Base-by-base conservation (phyloP, 1,140 invertebrate genomes). In the Diachasma alloeum region DNA sequence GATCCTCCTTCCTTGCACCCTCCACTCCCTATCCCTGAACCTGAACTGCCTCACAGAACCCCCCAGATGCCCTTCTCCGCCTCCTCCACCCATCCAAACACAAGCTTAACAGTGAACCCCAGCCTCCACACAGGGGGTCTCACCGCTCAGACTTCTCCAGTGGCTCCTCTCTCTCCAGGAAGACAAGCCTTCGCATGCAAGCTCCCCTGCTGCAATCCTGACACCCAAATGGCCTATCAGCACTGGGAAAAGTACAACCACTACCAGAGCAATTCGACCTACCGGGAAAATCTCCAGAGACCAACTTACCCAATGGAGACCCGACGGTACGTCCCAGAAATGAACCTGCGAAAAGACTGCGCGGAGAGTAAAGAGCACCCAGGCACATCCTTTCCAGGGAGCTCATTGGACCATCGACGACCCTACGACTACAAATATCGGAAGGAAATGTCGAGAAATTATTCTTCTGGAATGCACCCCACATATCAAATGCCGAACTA, bases 401-500 rank as follows among this genome's bases (percentile, higher is more conserved):
- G 10, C 9, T 53, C 48, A 6, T n/a, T 80, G 9, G 87, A 87
- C 69, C 84, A 87, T 73, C 79, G 84, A 69, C 77, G 84, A 72
- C 86, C 82, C 56, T 87, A 80, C 70, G 87, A 87, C 37, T 88
- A 85, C 26, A 87, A 87, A 39, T 87, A 86, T 71, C 79, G 83
- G 13, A 89, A 89, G 42, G 87, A 88, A 13, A n/a, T 82, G 6
- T 31, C 83, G 24, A 81, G 85, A 70, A 84, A 80, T 66, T 89
- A 87, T 72, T 70, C 83, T 11, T 63, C 11, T 78, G 84, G 2
- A 17, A 19, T 88, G 63, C 48, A 84, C 22, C 83, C 80, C 5
- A 88, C 83, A 74, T 90, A 87, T 77, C 80, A 83, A 1, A 81
- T 88, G 66, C 87, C 87, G 36, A 85, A 81, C 69, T 87, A 88